Base-by-base conservation (phyloP, 2,797 vertebrate species). In the Agapornis canus region DNA sequence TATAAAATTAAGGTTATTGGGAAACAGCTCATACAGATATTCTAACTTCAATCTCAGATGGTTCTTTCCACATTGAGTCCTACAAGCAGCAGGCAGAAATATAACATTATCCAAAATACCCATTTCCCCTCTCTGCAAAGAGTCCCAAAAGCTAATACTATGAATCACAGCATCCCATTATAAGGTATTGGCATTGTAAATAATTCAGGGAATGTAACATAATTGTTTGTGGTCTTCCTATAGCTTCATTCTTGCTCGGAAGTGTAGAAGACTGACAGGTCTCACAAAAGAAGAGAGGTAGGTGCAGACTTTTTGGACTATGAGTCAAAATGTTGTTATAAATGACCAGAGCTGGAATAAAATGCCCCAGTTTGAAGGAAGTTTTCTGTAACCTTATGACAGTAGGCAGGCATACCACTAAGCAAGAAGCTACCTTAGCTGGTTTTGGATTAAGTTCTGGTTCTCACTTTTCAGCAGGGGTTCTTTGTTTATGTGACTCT, bases 261-360 rank as follows among this genome's bases (percentile, higher is more conserved):
- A 99, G 96, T 98, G 98, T 96, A 98, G 99, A 93, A 99, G 97
- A 95, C 96, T 99, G 48, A 96, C 95, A 13, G 94, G 68, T 69
- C 98, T 99, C 92, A 98, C 98, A 27, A 99, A 98, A 97, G 99
- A 99, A 84, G 99, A 99, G 97, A 99, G 99, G 99, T 99, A 96
- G 92, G 94, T 42, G 71, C 47, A 59, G 86, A 82, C 6, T 71
- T 5, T 5, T 3, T 68, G 48, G 66, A 72, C 47, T 47, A 37
- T 0, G 1, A 65, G 32, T 66, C 5, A 52, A 57, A 54, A 9
- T 21, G 39, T 47, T 76, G 4, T 63, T 86, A 29, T 23, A 32
- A 76, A 27, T 52, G 18, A 70, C 14, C 25, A 71, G 39, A 73
- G 20, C 7, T 79, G 31, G 64, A 11, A 71, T 48, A 79, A 72